These are phyloP conservation scores for Spea bombifrons DNA, from an alignment of 2,113 vertebrate genomes.

Conservation along the genomic window DNA sequence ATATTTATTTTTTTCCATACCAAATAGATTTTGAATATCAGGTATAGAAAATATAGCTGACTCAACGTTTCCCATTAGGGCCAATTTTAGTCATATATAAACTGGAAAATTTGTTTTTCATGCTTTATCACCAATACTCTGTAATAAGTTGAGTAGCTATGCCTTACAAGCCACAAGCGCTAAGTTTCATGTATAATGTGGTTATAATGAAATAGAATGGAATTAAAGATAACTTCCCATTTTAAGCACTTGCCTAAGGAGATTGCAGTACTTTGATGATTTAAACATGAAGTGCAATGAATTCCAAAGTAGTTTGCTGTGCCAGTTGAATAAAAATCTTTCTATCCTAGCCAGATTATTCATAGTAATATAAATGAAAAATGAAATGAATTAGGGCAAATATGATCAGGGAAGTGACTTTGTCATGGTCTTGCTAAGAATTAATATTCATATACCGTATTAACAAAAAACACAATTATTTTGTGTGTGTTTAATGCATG, in stretches of 20 bases:
- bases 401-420: constrained; percentile 14
- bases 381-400: constrained; percentile 29
- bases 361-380: constrained; percentile 42
- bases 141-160: constrained; percentile 28
- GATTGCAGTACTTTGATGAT: constrained; percentile 47
- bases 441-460: neutral
- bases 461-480: constrained; percentile 11
- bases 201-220: constrained; percentile 47
- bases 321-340: constrained; percentile 39
- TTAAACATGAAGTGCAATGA: constrained; percentile 48
- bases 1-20: too few relatives aligned
- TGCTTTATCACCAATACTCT: constrained; percentile 18
- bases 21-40: too few relatives aligned
- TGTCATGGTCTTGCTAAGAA: neutral
- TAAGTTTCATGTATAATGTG: constrained; percentile 46
- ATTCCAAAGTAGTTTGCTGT: constrained; percentile 41
- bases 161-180: constrained; percentile 31
- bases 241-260: constrained; percentile 48
- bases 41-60: neutral
- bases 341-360: constrained; percentile 35
- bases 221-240: constrained; percentile 49
- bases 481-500: neutral
- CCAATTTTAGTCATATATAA: neutral
- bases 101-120: constrained; percentile 22
- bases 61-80: neutral